These are phyloP conservation scores for Anguilla anguilla DNA, from an alignment of 2,797 vertebrate species.

Conservation along the genomic window DNA sequence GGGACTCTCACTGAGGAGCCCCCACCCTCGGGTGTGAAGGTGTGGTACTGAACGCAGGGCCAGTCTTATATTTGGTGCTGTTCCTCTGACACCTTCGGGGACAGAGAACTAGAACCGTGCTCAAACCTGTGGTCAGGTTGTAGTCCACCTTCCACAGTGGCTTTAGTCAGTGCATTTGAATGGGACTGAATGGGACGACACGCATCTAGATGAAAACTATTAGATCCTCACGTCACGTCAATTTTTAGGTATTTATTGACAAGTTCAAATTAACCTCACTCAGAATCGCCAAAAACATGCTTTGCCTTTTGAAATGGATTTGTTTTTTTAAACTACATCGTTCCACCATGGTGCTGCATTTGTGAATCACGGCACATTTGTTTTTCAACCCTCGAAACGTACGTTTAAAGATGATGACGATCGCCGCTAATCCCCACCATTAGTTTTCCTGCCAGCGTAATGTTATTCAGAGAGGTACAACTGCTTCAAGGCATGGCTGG, in stretches of 20 bases:
- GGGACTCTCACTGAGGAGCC: neutral
- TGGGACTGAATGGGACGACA: neutral
- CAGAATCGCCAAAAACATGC: neutral
- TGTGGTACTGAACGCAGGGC: neutral
- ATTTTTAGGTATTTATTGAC: conserved; percentile 20
- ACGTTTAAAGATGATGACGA: neutral
- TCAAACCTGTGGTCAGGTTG: neutral
- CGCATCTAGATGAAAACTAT: neutral
- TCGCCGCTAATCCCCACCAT: neutral
- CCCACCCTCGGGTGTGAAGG: neutral
- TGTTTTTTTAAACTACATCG: neutral
- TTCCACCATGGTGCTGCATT: neutral
- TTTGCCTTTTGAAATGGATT: neutral
- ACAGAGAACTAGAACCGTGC: neutral
- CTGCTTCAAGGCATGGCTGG: neutral
- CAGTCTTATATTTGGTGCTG: neutral
- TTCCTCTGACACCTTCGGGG: conserved; percentile 3
- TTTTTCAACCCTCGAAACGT: neutral
- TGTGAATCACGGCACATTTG: neutral
- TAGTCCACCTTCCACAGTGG: neutral
- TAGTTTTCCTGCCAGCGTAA: neutral
- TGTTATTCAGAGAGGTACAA: neutral
- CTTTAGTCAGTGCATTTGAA: neutral
- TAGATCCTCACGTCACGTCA: neutral
- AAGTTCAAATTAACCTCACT: neutral